Conservation (phyloP, 2,113 vertebrate genomes). For the human region GRCh38 chr11:1207001-1207500, state of each 20-base stretch:
- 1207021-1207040: not conserved
- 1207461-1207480: not conserved
- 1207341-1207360: not conserved
- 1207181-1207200: too few relatives aligned
- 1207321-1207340: not conserved
- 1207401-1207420: fast-evolving
- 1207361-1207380: not conserved
- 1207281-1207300: not conserved
- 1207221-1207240: not conserved
- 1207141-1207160: too few relatives aligned
- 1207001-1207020: not conserved
- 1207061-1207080: not conserved
- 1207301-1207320: too few relatives aligned
- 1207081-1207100: not conserved
- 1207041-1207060: not conserved
- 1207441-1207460: not conserved
- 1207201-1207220: not conserved
- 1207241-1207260: not conserved
- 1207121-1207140: not conserved
- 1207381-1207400: not conserved
- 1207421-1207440: not conserved
- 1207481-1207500: too few relatives aligned
- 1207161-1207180: too few relatives aligned
- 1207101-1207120: not conserved
- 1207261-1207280: not conserved